Conservation (phyloP, 2,888 invertebrate genomes). For the Hyppa rectilinea region DNA sequence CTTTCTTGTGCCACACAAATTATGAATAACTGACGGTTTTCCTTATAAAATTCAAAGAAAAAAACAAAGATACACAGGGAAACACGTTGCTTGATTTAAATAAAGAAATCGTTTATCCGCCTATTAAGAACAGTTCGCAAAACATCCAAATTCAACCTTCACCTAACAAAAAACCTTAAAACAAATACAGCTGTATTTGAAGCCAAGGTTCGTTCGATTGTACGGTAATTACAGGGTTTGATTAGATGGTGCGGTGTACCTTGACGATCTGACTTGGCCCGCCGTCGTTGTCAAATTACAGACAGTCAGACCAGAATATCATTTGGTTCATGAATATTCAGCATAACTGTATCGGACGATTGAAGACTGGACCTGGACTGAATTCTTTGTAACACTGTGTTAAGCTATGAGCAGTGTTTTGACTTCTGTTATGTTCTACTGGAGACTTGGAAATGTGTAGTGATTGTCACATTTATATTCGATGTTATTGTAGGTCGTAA, state of each 20-base stretch:
- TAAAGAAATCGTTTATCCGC: slow-evolving; percentile 49
- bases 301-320: slow-evolving; percentile 41
- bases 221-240: slow-evolving; percentile 71
- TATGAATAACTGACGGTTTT: slow-evolving; percentile 27
- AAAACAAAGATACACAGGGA: background rate
- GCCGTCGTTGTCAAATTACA: slow-evolving; percentile 55
- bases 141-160: slow-evolving; percentile 73
- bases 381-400: slow-evolving; percentile 18
- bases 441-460: background rate
- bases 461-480: slow-evolving; percentile 19
- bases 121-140: slow-evolving; percentile 66
- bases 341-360: slow-evolving; percentile 40
- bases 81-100: slow-evolving; percentile 16
- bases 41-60: slow-evolving; percentile 35
- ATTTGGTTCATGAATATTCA: slow-evolving; percentile 59
- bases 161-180: slow-evolving; percentile 72
- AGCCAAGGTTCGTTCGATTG: slow-evolving; percentile 75
- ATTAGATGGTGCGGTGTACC: slow-evolving; percentile 68
- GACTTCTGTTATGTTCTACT: background rate
- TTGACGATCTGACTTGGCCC: slow-evolving; percentile 59
- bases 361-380: slow-evolving; percentile 33
- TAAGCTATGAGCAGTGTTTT: background rate
- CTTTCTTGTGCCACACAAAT: slow-evolving; percentile 36
- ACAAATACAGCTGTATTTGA: slow-evolving; percentile 67
- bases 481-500: slow-evolving; percentile 43